Evolutionary conservation across 2,888 invertebrate species (phyloP), one percentile per base, ranked within the genome.

Genomic region (Amiota mariae): DNA sequence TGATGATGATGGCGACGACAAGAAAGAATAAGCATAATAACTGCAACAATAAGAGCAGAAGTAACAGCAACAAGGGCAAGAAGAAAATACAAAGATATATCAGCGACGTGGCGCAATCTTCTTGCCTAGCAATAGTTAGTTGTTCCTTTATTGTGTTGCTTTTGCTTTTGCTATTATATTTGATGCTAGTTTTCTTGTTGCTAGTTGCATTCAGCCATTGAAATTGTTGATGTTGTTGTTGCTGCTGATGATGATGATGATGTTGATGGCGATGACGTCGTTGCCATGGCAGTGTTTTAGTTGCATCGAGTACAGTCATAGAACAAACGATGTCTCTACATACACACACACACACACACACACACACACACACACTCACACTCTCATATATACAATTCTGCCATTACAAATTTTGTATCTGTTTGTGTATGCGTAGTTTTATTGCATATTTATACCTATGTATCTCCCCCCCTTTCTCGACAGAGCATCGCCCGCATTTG

Each of bases 331-430:
- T 20, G 20, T 36, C 2, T 75, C 59, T 70, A 76, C 77, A 61
- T 71, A 73, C 64, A 73, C 75, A 72, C 15, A 77, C 49, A 75
- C 66, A 72, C 59, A 75, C 46, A 46, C 11, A 54, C 56, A 67
- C 24, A 70, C 64, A 68, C 36, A 63, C 63, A 47, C 10, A 72
- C 54, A 74, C 57, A 75, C 54, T 70, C 70, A 57, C 71, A 77
- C 36, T 46, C 48, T 24, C 47, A 71, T 20, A 48, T 57, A 71
- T 57, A 47, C 71, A 57, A 20, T 36, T 36, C 36, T 36, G 36
- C 2, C 20, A 47, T 13, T 63, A 8, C 24, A 11, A 20, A 56
- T 63, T 47, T 63, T 67, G 51, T 61, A 46, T 71, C 24, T 74
- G 8, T 71, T 46, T 70, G 66, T 46, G 20, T 72, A 51, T 74